Evolutionary conservation across 1,140 invertebrate genomes (phyloP), one percentile per base, ranked within the genome.

Genomic region (Orussus abietinus): DNA sequence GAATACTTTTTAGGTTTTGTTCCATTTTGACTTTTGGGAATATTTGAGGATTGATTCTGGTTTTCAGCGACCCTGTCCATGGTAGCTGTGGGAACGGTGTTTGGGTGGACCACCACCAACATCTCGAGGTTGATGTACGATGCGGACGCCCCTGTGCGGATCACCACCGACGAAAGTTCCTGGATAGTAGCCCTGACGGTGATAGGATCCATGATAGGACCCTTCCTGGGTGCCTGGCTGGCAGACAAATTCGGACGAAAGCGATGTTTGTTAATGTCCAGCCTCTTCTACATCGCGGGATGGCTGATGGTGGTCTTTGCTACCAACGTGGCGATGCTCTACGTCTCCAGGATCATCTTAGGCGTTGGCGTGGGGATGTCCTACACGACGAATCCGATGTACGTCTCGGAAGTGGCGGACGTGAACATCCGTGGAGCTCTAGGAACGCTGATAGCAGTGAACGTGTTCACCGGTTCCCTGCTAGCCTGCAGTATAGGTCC

Each of bases 311-410:
- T 86, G 1, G 77, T 80, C 48, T 65, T 80, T 43, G 75, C 77
- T 0, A 59, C 53, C 14, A 74, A 66, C 21, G 74, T 80, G 0
- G 46, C 56, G 3, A 66, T 71, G 0, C 65, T 83, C 3, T 84
- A 83, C 58, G 55, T 75, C 1, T 72, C 78, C 0, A 66, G 79
- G 6, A 57, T 80, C 4, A 74, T 84, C 37, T 70, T 80, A 1
- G 86, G 86, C 2, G 61, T 89, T 2, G 79, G 83, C 1, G 77
- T 87, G 32, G 84, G 85, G 2, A 81, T 84, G 10, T 77, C 85
- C 1, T 85, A 84, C 47, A 82, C 83, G 1, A 74, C 77, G 1
- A 79, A 82, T n/a, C 83, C 83, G 0, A 82, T 84, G 74, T 86
- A 84, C 59, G 67, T 87, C 12, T 78, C 80, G 30, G 81, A 85